Percentiles rank a stretch among this genome's conserved stretches.
Evolutionary conservation across 2,888 invertebrate species (phyloP).

Genomic region (Noctuana brunneofusca): DNA sequence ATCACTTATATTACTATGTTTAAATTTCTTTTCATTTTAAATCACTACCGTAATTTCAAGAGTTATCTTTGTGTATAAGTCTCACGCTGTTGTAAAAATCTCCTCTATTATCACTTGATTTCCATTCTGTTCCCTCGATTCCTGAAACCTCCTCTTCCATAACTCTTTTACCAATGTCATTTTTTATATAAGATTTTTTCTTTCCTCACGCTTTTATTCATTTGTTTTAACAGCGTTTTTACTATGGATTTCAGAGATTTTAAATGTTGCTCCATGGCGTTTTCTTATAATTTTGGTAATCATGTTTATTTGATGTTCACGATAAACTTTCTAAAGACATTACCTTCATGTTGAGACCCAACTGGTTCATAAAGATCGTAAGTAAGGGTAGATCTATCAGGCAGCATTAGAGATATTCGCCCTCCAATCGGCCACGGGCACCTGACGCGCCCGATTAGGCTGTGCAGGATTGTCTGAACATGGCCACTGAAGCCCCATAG

Average conservation of each 20-base stretch:
- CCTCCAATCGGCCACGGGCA: constrained; percentile 95
- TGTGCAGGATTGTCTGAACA: constrained; percentile 96
- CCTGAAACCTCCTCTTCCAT: neutral
- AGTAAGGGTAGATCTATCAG: constrained; percentile 94
- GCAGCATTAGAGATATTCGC: constrained; percentile 88
- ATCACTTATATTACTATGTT: neutral
- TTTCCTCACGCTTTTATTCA: too few relatives aligned
- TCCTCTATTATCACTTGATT: neutral
- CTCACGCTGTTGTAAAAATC: too few relatives aligned
- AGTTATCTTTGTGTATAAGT: too few relatives aligned
- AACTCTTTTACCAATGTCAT: neutral
- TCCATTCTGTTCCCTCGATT: neutral
- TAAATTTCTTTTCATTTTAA: too few relatives aligned
- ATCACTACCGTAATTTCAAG: neutral
- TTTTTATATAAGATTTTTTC: neutral
- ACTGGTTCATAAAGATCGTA: constrained; percentile 96
- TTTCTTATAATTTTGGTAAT: too few relatives aligned
- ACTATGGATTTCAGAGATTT: too few relatives aligned
- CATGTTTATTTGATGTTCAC: too few relatives aligned
- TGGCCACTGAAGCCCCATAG: constrained; percentile 98
- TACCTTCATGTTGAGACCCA: constrained; percentile 87
- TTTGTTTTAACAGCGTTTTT: too few relatives aligned
- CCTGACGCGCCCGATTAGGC: constrained; percentile 92
- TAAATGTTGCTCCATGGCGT: too few relatives aligned
- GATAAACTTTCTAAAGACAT: too few relatives aligned